Percentiles rank a stretch among this genome's conserved stretches.
phyloP scores from a whole-genome alignment of 2,113 vertebrate species.

The Vulpes lagopus region DNA sequence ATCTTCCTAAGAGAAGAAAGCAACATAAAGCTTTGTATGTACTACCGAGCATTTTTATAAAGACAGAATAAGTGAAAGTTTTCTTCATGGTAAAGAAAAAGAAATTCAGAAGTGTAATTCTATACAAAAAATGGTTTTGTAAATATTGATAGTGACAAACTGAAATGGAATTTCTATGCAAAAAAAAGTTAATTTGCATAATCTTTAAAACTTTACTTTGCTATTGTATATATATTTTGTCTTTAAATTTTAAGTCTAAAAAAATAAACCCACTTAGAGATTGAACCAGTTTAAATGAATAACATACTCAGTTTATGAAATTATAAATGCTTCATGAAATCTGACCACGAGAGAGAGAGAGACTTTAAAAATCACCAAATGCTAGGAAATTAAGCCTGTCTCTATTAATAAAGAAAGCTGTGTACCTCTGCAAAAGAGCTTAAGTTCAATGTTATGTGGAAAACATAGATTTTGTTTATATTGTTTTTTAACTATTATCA shows the following conservation, averaged over 20 bases:
- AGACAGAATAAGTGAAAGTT: constrained; percentile 3
- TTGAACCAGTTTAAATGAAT: neutral
- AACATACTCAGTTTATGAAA: neutral
- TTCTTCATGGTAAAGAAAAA: constrained; percentile 31
- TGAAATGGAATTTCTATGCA: neutral
- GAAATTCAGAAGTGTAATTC: neutral
- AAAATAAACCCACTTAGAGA: neutral
- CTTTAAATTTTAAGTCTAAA: constrained; percentile 45
- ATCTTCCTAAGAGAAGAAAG: constrained; percentile 31
- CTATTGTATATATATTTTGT: neutral
- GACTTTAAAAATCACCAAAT: neutral
- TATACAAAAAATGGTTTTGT: constrained; percentile 31
- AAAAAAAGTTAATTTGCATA: neutral
- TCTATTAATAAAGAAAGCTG: neutral
- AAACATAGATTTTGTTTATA: constrained; percentile 28
- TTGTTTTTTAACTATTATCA: neutral
- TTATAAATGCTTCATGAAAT: constrained; percentile 37
- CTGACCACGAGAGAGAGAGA: neutral
- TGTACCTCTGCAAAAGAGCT: constrained; percentile 12
- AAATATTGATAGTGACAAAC: neutral
- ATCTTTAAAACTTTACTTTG: constrained; percentile 15
- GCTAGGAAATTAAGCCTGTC: neutral
- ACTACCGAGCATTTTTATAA: neutral
- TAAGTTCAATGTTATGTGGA: neutral
- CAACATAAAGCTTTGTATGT: neutral